Base-by-base conservation (phyloP, 2,113 vertebrate genomes). In the Heloderma charlesbogerti region DNA sequence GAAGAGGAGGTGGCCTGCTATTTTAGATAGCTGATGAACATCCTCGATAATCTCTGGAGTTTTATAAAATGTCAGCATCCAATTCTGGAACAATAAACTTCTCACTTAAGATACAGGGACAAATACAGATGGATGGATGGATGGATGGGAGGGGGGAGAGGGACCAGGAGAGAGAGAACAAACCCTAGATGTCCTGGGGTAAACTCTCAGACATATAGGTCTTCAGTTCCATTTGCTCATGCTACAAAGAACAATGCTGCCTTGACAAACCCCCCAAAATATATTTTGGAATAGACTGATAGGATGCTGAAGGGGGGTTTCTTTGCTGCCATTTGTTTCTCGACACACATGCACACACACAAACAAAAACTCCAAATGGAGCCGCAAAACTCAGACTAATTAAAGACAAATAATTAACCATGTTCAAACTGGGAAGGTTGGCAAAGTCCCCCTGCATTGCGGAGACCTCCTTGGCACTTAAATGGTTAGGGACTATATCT, bases 401-500 rank as follows among this genome's bases (percentile, higher is more conserved):
- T 97, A 97, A 97, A 97, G 97, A 97, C 94, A 96, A 97, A 97
- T 97, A 96, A 97, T 97, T 96, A 97, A 97, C 94, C 94, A 88
- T 92, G 95, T 95, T 96, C 95, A 95, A 94, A 95, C 94, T 82
- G 96, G 93, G 96, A 94, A 95, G 94, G 94, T 92, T 98, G 97
- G 97, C 97, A 97, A 94, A 93, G 92, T 94, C 97, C 91, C 95
- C 93, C 94, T 84, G 95, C 93, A 97, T 98, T 98, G 97, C 98
- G 96, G 48, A 95, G 97, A 96, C 97, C 97, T 97, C 97, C 97
- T 97, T 97, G 97, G 98, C 97, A 98, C 97, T 91, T 98, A 98
- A 98, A 98, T 97, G 98, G 98, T 98, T 98, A 97, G 98, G 97
- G 97, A 98, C 97, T 97, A 94, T 96, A 96, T 98, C 98, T 98